A percentile compares a stretch with the other conserved stretches of the same genome.
Evolutionary conservation across 2,113 vertebrate species (phyloP).

Genomic region (Antigone vipio): DNA sequence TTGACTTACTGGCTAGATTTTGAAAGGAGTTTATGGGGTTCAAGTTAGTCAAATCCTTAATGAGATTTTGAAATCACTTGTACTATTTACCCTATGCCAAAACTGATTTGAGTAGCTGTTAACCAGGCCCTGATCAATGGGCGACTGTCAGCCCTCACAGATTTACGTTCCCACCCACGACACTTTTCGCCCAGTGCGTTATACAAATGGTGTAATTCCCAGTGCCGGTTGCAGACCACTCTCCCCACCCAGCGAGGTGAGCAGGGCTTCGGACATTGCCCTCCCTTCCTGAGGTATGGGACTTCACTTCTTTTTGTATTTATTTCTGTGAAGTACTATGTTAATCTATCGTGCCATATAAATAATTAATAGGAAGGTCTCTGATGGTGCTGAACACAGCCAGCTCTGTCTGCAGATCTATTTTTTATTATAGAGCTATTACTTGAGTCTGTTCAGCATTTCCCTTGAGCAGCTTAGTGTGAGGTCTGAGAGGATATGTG

Average conservation of each 20-base stretch:
- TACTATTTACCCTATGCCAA: not conserved
- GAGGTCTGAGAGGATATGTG: not conserved
- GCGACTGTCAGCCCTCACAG: not conserved
- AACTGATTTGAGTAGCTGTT: not conserved
- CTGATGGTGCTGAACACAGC: not conserved
- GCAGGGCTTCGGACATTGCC: not conserved
- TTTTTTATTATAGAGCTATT: conserved; percentile 17
- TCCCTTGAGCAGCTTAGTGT: not conserved
- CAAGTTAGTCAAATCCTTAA: not conserved
- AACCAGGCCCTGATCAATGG: not conserved
- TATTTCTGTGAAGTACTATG: not conserved
- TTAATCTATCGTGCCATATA: not conserved
- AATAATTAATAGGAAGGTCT: conserved; percentile 8
- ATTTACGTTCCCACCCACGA: not conserved
- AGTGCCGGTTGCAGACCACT: not conserved
- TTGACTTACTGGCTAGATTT: not conserved
- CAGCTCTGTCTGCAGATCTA: not conserved
- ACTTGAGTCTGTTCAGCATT: not conserved
- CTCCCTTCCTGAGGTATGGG: not conserved
- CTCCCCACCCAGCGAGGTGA: rapidly evolving
- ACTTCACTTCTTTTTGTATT: not conserved
- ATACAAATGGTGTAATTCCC: not conserved
- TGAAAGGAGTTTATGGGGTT: not conserved
- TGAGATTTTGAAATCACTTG: not conserved
- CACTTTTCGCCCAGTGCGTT: rapidly evolving